Base-by-base conservation (phyloP, 2,888 invertebrate species). In the Tetragonula carbonaria region DNA sequence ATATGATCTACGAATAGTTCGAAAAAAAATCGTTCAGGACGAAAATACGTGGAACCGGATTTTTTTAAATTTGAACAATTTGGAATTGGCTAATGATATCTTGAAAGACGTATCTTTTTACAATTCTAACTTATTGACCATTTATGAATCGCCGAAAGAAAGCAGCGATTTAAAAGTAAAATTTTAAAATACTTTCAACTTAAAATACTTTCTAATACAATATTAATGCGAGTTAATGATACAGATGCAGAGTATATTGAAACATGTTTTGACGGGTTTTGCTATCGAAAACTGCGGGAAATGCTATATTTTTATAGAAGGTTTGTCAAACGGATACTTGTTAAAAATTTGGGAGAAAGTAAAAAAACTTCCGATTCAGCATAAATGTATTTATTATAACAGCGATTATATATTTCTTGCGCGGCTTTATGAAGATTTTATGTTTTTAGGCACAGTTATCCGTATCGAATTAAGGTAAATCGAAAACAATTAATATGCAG, bases 261-360 rank as follows among this genome's bases (percentile, higher is more conserved):
- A 67, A 18, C 59, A 84, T 14, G 53, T 79, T 33, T 53, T 86
- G 68, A 86, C 86, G 28, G 86, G 86, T 16, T 85, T 85, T 13
- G 74, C 50, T 13, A 82, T 86, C 38, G 66, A 86, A 50, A 63
- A 59, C 62, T 28, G 16, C 14, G 74, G 71, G 3, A 85, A 33
- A 57, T 53, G 72, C 16, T 86, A 85, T 28, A 85, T 86, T n/a
- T 85, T 85, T 45, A 51, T 85, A 50, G 86, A 86, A 53, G 86
- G 86, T 38, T 71, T 82, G 23, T 73, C 75, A 8, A 86, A 53
- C 1, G 85, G 85, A 33, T 77, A 82, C 57, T 76, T 82, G 14
- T 74, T 81, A 38, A 70, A 81, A 71, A 51, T 82, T 57, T 86
- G 85, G 86, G 51, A 81, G 3, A 75, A 66, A 13, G 21, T 72